Percentiles rank a stretch among this genome's conserved stretches.
phyloP scores from a whole-genome alignment of 2,797 vertebrate species.

The Balearica regulorum region DNA sequence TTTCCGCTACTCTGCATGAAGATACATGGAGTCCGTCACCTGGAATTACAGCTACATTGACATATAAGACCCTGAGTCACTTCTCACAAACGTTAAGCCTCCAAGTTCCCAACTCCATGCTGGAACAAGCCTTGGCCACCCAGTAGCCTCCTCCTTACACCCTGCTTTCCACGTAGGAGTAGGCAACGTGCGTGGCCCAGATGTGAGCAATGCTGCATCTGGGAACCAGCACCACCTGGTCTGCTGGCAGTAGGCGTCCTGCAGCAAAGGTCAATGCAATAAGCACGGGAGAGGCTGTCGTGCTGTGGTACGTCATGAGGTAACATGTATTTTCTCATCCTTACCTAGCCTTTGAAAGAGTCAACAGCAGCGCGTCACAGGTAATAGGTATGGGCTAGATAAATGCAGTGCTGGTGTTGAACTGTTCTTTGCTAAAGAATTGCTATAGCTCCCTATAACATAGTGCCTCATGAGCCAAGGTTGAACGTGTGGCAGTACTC shows the following conservation, averaged over 20 bases:
- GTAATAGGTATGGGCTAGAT: neutral
- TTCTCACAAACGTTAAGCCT: neutral
- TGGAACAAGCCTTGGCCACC: neutral
- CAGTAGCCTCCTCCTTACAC: neutral
- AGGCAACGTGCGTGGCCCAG: fast-evolving
- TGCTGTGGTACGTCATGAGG: neutral
- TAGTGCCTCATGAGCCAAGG: neutral
- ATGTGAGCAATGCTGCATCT: neutral
- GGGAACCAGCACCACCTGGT: neutral
- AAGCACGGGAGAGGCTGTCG: neutral
- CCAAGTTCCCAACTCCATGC: neutral
- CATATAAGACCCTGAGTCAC: neutral
- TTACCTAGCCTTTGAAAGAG: neutral
- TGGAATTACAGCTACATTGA: neutral
- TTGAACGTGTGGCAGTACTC: fast-evolving
- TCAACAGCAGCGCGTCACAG: too few species aligned
- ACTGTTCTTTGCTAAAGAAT: neutral
- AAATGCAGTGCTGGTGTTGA: neutral
- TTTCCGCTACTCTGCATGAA: neutral
- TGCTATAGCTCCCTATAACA: neutral
- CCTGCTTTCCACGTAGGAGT: neutral
- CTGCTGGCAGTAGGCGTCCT: too few species aligned
- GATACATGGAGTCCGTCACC: neutral
- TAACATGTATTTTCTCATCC: neutral
- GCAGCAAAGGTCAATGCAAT: neutral